phyloP scores from a whole-genome alignment of 1,140 invertebrate genomes.

The Hycleus cichorii region DNA sequence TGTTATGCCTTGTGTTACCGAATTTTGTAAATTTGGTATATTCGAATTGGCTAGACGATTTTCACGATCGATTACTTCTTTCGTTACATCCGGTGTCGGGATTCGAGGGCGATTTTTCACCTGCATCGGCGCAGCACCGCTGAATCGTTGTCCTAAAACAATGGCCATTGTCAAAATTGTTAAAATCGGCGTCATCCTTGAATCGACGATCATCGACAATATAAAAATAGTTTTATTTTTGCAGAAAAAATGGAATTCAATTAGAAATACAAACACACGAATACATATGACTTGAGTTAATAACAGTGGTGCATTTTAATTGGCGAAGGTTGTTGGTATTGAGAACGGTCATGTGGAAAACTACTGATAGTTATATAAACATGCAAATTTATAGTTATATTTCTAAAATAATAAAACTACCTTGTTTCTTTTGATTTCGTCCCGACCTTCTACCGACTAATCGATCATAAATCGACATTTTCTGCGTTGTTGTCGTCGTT shows the following conservation, averaged over 20 bases:
- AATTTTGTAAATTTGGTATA: slow-evolving; percentile 19
- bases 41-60: slow-evolving; percentile 45
- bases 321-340: background rate
- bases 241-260: no score
- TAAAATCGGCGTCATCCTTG: no score
- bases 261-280: no score
- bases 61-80: slow-evolving; percentile 64
- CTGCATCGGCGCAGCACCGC: slow-evolving; percentile 49
- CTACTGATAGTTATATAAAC: background rate
- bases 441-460: slow-evolving; percentile 71
- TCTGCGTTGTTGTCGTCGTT: slow-evolving; percentile 46
- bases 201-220: no score
- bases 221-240: no score
- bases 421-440: slow-evolving; percentile 48
- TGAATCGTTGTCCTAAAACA: slow-evolving; percentile 3
- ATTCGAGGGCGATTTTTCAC: slow-evolving; percentile 72
- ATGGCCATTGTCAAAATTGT: background rate
- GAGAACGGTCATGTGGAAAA: background rate
- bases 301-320: no score
- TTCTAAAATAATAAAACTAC: slow-evolving; percentile 8
- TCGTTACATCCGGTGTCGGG: slow-evolving; percentile 77
- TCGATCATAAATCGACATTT: slow-evolving; percentile 73
- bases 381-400: background rate
- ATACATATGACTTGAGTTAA: no score
- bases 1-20: slow-evolving; percentile 46